A percentile compares a stretch with the other conserved stretches of the same genome.
Evolutionary conservation across 2,888 invertebrate species (phyloP).

Genomic region (Elegia similella): DNA sequence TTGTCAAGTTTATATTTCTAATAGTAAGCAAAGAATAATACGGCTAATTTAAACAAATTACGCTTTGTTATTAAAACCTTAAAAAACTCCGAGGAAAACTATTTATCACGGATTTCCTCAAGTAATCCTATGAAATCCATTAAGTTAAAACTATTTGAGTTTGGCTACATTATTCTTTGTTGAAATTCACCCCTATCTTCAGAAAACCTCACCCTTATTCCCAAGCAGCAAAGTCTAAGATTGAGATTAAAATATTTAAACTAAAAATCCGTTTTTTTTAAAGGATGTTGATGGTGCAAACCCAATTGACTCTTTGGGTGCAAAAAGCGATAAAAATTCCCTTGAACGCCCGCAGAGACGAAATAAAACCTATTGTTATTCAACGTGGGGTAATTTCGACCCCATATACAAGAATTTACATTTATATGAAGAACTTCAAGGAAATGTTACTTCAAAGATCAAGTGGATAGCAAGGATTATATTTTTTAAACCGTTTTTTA

Average conservation of each 20-base stretch:
- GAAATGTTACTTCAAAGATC: not conserved
- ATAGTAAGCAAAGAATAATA: too few species aligned
- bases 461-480: not conserved
- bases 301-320: slow-evolving; percentile 15
- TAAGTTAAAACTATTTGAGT: slow-evolving; percentile 15
- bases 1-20: too few species aligned
- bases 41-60: not conserved
- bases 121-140: slow-evolving; percentile 17
- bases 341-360: slow-evolving; percentile 28
- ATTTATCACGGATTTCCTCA: slow-evolving; percentile 10
- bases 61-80: not conserved
- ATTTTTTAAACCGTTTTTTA: too few species aligned
- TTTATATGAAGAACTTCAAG: slow-evolving; percentile 57
- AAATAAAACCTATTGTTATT: slow-evolving; percentile 39
- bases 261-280: slow-evolving; percentile 10
- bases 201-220: slow-evolving; percentile 1
- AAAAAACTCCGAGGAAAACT: not conserved
- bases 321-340: slow-evolving; percentile 29
- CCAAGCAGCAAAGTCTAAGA: slow-evolving; percentile 1
- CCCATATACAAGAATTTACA: slow-evolving; percentile 54
- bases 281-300: slow-evolving; percentile 17
- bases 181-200: slow-evolving; percentile 12
- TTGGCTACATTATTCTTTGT: slow-evolving; percentile 13
- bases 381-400: slow-evolving; percentile 42
- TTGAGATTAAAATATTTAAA: slow-evolving; percentile 2